A percentile compares a stretch with the other conserved stretches of the same genome.
phyloP scores from a whole-genome alignment of 2,888 invertebrate genomes.

The Portevinia maculata region DNA sequence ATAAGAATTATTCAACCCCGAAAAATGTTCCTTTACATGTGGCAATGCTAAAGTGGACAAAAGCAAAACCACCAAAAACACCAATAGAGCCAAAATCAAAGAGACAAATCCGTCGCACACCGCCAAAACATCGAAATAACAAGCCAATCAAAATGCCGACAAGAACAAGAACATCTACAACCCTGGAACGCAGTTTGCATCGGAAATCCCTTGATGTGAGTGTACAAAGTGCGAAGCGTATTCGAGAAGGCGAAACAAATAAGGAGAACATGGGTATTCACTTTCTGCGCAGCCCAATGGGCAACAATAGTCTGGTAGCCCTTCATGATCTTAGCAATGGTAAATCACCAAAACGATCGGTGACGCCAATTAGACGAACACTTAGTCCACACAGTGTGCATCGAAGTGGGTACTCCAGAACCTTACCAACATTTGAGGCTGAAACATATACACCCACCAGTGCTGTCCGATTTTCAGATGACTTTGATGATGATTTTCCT shows the following conservation, averaged over 20 bases:
- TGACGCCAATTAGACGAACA: conserved; percentile 43
- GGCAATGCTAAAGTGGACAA: conserved; percentile 76
- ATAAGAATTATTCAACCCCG: conserved; percentile 9
- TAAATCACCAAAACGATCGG: conserved; percentile 78
- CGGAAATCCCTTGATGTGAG: conserved; percentile 79
- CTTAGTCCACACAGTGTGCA: conserved; percentile 52
- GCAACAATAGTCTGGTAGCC: conserved; percentile 79
- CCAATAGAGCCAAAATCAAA: conserved; percentile 38
- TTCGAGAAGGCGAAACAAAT: conserved; percentile 76
- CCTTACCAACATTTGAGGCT: conserved; percentile 50
- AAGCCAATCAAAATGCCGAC: conserved; percentile 78
- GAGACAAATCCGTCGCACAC: conserved; percentile 45
- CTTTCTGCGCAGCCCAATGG: conserved; percentile 80
- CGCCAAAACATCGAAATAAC: conserved; percentile 28
- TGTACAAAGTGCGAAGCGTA: conserved; percentile 22
- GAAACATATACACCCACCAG: conserved; percentile 35
- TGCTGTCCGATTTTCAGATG: conserved; percentile 70
- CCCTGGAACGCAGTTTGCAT: conserved; percentile 78
- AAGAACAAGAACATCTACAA: conserved; percentile 76
- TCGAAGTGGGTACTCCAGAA: conserved; percentile 12
- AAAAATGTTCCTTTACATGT: conserved; percentile 43
- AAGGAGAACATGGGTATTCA: conserved; percentile 81
- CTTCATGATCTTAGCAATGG: conserved; percentile 82
- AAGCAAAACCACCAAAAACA: conserved; percentile 60
- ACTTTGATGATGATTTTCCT: conserved; percentile 61